A percentile compares a stretch with the other conserved stretches of the same genome.
Evolutionary conservation across 1,140 invertebrate species (phyloP).

Genomic region (Campoletis sonorensis): DNA sequence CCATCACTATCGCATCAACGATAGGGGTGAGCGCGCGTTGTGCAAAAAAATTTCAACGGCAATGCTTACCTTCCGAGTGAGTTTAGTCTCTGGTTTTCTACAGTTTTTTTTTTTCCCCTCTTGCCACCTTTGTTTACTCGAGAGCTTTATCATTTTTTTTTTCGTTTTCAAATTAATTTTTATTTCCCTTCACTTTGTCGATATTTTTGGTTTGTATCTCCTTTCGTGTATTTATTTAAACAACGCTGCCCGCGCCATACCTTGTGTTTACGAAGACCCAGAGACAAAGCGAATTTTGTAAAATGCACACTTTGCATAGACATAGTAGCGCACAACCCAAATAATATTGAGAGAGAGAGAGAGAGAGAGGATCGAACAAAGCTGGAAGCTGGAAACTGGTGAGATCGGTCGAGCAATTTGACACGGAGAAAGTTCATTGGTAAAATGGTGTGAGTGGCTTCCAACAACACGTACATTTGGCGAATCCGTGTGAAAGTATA

Average conservation of each 20-base stretch:
- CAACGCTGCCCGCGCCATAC: no score
- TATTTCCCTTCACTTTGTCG: no score
- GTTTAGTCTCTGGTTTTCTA: background rate
- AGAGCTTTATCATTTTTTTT: background rate
- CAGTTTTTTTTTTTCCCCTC: background rate
- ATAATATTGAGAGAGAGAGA: no score
- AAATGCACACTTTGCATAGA: no score
- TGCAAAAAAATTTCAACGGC: background rate
- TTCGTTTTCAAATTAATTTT: background rate
- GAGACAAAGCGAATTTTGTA: no score
- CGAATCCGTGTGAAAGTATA: background rate
- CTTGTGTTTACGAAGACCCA: no score
- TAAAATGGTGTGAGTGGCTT: background rate
- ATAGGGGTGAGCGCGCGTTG: constrained; percentile 9
- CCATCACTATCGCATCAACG: constrained; percentile 14
- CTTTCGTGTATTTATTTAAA: no score
- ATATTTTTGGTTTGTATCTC: no score
- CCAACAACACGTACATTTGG: background rate
- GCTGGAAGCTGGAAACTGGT: background rate
- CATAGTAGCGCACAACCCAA: no score
- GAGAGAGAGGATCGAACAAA: no score
- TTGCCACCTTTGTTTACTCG: background rate
- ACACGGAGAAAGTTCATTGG: constrained; percentile 2
- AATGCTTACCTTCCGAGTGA: constrained; percentile 3
- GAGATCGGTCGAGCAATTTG: background rate